Evolutionary conservation across 2,888 invertebrate genomes (phyloP).

Genomic region (Nebria salina): DNA sequence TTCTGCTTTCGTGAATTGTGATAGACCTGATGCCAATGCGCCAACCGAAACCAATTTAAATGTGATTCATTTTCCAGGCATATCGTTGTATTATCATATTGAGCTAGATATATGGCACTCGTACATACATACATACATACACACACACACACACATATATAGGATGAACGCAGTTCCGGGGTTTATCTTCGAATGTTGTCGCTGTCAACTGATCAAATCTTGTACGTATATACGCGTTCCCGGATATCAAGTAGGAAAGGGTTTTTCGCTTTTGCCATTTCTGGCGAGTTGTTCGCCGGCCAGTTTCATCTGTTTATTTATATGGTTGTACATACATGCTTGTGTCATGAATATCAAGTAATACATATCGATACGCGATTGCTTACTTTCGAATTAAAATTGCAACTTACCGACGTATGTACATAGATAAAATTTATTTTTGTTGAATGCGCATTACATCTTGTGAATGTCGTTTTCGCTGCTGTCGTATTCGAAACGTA

Average conservation of each 20-base stretch:
- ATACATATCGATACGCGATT: no score
- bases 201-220: slow-evolving; percentile 30
- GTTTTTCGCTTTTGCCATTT: neutral
- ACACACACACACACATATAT: neutral
- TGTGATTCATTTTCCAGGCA: slow-evolving; percentile 33
- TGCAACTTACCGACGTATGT: no score
- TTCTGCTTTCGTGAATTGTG: neutral
- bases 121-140: neutral
- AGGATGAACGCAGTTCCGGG: slow-evolving; percentile 6
- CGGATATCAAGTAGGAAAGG: neutral
- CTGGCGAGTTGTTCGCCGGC: neutral
- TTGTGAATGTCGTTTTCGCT: no score
- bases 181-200: slow-evolving; percentile 28
- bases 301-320: no score
- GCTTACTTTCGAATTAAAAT: no score
- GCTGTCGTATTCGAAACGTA: no score
- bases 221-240: slow-evolving; percentile 8
- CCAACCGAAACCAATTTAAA: slow-evolving; percentile 35
- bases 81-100: slow-evolving; percentile 36
- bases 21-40: neutral
- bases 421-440: no score
- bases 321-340: no score
- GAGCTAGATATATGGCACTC: slow-evolving; percentile 26
- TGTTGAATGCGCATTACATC: no score
- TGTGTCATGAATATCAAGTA: no score